These are phyloP conservation scores for Manis pentadactyla DNA, from an alignment of 2,797 vertebrate genomes.

Conservation along the genomic window DNA sequence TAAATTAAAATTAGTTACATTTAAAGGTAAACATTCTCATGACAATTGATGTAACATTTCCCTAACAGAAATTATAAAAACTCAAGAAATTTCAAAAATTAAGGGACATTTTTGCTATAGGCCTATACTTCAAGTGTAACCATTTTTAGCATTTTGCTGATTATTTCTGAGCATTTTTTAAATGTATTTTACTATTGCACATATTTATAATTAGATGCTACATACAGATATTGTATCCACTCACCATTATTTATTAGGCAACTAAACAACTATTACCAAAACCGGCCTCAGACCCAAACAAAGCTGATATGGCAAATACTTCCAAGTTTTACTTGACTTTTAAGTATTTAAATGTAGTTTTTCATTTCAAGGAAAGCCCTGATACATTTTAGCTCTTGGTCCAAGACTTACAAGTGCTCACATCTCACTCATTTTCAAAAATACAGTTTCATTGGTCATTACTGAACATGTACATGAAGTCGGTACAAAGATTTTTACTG, in stretches of 20 bases:
- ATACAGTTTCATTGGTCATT: neutral
- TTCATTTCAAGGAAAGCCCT: neutral
- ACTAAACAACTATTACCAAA: constrained; percentile 10
- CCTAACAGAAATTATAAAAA: neutral
- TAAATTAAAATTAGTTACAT: neutral
- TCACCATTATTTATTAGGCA: neutral
- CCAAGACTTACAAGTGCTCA: neutral
- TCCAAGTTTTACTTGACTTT: neutral
- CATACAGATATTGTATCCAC: neutral
- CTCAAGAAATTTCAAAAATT: neutral
- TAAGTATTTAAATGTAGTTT: neutral
- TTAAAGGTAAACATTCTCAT: neutral
- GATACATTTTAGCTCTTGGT: neutral
- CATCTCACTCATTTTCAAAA: neutral
- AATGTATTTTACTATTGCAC: neutral
- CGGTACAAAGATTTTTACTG: neutral
- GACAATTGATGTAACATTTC: neutral
- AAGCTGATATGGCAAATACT: neutral
- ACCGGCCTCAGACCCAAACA: neutral
- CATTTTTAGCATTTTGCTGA: neutral
- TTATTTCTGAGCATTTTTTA: neutral
- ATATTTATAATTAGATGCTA: neutral
- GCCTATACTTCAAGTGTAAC: neutral
- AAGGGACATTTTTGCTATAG: neutral
- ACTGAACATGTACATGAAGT: neutral